Conservation (phyloP, 2,113 vertebrate species). For the Campylomormyrus tamandua region DNA sequence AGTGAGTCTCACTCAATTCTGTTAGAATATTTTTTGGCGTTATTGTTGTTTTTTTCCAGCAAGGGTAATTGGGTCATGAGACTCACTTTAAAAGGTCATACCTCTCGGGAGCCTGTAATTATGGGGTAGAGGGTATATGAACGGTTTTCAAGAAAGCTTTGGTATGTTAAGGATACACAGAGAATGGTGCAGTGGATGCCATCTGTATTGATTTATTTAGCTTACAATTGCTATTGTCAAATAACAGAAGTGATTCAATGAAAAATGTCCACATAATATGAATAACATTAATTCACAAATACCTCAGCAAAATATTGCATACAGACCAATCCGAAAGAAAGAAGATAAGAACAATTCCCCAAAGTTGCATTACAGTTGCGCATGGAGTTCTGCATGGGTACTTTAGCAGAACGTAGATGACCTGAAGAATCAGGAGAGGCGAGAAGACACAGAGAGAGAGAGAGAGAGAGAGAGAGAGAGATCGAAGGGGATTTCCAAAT, state of each 20-base stretch:
- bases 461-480: background rate
- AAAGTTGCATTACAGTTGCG: background rate
- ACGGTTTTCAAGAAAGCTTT: background rate
- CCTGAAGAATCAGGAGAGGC: background rate
- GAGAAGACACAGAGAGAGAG: background rate
- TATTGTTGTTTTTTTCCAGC: background rate
- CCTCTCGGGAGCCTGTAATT: background rate
- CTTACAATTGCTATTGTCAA: background rate
- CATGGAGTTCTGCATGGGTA: background rate
- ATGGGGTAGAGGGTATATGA: background rate
- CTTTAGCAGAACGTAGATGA: background rate
- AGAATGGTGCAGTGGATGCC: background rate
- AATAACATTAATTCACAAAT: background rate
- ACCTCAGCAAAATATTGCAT: background rate
- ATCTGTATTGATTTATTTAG: background rate
- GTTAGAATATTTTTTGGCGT: background rate
- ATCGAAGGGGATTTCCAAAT: slow-evolving; percentile 41
- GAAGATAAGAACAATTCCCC: background rate
- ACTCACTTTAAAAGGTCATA: background rate
- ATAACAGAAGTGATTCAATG: background rate
- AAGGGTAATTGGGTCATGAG: background rate
- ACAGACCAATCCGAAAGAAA: background rate
- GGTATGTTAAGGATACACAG: background rate
- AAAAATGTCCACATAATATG: background rate
- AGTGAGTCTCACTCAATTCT: background rate